Percentiles rank a stretch among this genome's conserved stretches.
Conservation (phyloP, 2,888 invertebrate genomes). For the Caenorhabditis sulstoni region DNA sequence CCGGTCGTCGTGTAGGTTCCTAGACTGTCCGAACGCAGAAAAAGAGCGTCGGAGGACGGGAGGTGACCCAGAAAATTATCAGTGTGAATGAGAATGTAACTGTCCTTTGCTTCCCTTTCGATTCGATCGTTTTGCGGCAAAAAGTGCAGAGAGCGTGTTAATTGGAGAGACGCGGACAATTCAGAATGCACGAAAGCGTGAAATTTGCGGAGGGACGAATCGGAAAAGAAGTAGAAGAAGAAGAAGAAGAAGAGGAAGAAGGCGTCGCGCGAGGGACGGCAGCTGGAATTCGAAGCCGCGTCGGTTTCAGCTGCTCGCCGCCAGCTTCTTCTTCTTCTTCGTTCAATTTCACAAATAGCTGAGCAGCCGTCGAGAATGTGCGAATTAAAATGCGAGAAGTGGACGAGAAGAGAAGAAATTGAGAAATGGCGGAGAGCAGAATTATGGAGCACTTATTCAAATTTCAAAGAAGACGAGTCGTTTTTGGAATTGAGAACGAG, state of each 20-base stretch:
- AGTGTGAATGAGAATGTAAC: conserved; percentile 47
- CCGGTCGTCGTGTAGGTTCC: background rate
- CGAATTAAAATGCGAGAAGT: conserved; percentile 33
- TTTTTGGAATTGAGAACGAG: conserved; percentile 24
- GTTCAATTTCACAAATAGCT: conserved; percentile 34
- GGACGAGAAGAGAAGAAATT: no score
- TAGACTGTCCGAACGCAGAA: conserved; percentile 4
- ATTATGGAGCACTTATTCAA: conserved; percentile 53
- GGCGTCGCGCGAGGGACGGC: background rate
- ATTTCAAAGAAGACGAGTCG: conserved; percentile 41
- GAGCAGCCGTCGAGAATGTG: conserved; percentile 6
- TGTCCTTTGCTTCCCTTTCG: conserved; percentile 51
- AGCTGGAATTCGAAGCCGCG: conserved; percentile 38
- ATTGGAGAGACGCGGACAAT: conserved; percentile 43
- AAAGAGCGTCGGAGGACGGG: conserved; percentile 4
- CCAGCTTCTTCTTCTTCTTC: no score
- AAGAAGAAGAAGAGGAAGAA: conserved; percentile 1
- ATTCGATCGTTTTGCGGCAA: conserved; percentile 2
- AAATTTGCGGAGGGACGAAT: conserved; percentile 17
- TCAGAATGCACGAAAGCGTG: conserved; percentile 55
- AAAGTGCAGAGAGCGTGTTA: conserved; percentile 26
- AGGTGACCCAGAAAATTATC: conserved; percentile 55
- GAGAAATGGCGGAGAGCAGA: no score
- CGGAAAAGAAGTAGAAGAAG: background rate
- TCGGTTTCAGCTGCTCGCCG: conserved; percentile 13